Base-by-base conservation (phyloP, 2,888 invertebrate genomes). In the Eristalis arbustorum region DNA sequence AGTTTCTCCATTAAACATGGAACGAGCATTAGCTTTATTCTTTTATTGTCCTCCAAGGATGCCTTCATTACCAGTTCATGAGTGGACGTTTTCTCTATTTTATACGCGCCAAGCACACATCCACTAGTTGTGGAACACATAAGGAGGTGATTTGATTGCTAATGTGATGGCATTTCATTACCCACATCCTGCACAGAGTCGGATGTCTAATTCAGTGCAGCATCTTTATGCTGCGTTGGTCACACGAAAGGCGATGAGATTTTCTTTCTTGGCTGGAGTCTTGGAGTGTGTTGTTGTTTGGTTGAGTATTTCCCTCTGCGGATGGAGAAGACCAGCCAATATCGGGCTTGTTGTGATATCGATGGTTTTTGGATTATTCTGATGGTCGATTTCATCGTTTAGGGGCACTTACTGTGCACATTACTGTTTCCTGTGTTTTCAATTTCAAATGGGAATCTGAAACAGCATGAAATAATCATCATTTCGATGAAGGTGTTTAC, bases 111-210 rank as follows among this genome's bases (percentile, higher is more conserved):
- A 67, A 87, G 83, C 75, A 83, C 42, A 72, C 49, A 71, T 71
- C 66, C 71, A 69, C 78, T 77, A 63, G 77, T 78, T 78, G 74
- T 75, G 74, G 67, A 62, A 75, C 77, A 88, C 82, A 81, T 88
- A 89, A 88, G 84, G 84, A 88, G 89, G 89, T 89, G 89, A 89
- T 89, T 89, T 89, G 88, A 89, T 89, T 89, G 89, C 89, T 89
- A 89, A 89, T 89, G 89, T 88, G 88, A 84, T 88, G 87, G 89
- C 83, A 68, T 88, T 87, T 83, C 83, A 79, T 83, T 81, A 68
- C 69, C 75, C 62, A 40, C 56, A 74, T 69, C 77, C 73, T 80
- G 71, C 68, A 64, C 34, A 62, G 57, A 22, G 31, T 23, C 14
- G 74, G 61, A 25, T 31, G 22, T 68, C 57, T 57, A 31, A 59